Evolutionary conservation across 2,888 invertebrate species (phyloP).

Genomic region (Stenoptilia bipunctidactyla): DNA sequence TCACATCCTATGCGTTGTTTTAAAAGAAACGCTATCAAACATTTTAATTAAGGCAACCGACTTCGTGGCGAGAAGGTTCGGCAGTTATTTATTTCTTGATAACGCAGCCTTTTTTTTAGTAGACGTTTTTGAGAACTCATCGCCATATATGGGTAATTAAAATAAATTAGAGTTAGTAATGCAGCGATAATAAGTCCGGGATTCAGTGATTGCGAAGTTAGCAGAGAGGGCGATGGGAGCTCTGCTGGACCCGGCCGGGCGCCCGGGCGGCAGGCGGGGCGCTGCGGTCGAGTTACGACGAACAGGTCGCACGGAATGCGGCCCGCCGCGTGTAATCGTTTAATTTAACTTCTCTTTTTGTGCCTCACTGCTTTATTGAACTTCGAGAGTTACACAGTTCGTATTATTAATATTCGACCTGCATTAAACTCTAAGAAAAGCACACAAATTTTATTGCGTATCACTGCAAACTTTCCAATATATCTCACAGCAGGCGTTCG

Average conservation of each 20-base stretch:
- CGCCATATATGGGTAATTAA: too few species aligned
- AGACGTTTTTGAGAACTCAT: too few species aligned
- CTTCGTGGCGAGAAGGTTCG: too few species aligned
- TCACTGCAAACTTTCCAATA: constrained; percentile 1
- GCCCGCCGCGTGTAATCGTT: neutral
- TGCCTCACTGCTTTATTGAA: constrained; percentile 1
- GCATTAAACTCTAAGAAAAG: neutral
- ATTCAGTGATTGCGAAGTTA: neutral
- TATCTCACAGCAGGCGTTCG: neutral
- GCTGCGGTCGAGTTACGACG: neutral
- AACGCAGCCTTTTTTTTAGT: too few species aligned
- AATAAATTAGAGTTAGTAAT: too few species aligned
- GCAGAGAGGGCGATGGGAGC: neutral
- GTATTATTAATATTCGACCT: constrained; percentile 1
- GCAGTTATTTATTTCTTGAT: too few species aligned
- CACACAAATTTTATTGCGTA: neutral
- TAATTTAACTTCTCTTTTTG: constrained; percentile 1
- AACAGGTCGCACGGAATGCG: constrained; percentile 1
- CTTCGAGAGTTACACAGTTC: neutral
- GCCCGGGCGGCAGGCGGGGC: neutral
- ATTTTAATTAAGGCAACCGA: too few species aligned
- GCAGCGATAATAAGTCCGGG: too few species aligned
- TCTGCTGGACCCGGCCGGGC: neutral
- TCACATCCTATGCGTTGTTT: too few species aligned
- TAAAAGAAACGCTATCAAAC: too few species aligned